phyloP scores from a whole-genome alignment of 1,140 invertebrate genomes.

The Teleogryllus occipitalis region DNA sequence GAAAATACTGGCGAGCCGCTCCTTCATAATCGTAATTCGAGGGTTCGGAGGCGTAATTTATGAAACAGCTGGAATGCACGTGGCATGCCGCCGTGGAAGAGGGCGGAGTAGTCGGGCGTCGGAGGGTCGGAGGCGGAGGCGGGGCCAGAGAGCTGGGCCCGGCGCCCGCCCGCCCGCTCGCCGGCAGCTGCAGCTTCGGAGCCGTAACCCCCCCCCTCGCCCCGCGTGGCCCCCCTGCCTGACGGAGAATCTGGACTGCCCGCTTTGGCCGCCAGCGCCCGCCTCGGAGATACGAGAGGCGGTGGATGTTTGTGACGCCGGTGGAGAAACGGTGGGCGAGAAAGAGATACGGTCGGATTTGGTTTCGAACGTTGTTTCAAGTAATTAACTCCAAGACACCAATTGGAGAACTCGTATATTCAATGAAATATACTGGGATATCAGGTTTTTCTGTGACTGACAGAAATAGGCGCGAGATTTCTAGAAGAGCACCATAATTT shows the following conservation, averaged over 20 bases:
- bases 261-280: not conserved
- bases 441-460: no score
- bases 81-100: not conserved
- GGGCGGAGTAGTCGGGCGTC: not conserved
- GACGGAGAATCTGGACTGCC: not conserved
- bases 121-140: not conserved
- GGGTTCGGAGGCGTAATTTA: not conserved
- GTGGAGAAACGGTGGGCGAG: not conserved
- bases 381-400: no score
- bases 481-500: no score
- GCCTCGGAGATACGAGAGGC: not conserved
- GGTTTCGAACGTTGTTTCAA: no score
- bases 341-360: not conserved
- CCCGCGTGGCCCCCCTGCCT: no score
- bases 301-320: no score
- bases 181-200: not conserved
- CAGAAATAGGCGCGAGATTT: no score
- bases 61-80: not conserved
- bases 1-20: not conserved
- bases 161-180: no score
- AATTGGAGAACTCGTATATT: no score
- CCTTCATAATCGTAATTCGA: slow-evolving; percentile 1
- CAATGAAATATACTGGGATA: no score
- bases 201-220: no score
- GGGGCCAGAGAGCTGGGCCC: no score